A percentile compares a stretch with the other conserved stretches of the same genome.
Conservation (phyloP, 1,140 invertebrate genomes). For the Aphelinus certus region DNA sequence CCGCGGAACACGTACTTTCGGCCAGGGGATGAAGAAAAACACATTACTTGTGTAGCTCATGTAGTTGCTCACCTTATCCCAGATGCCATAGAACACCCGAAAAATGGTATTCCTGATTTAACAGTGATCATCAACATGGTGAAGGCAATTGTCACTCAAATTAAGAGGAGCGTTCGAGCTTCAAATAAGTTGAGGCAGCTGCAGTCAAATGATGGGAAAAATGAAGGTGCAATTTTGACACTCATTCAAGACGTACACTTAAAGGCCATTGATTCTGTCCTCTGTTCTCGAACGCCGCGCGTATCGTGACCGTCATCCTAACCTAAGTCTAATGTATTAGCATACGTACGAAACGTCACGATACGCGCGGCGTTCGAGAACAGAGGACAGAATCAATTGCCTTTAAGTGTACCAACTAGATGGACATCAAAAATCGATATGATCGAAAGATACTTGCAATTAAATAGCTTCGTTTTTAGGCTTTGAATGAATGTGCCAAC, state of each 20-base stretch:
- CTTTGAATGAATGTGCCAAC: neutral
- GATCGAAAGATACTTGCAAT: slow-evolving; percentile 32
- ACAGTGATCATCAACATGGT: neutral
- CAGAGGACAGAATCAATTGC: too few relatives aligned
- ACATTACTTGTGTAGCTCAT: slow-evolving; percentile 7
- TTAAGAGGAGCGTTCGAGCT: slow-evolving; percentile 7
- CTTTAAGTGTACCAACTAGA: slow-evolving; percentile 37
- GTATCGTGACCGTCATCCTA: too few relatives aligned
- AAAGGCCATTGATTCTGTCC: too few relatives aligned
- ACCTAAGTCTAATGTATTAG: too few relatives aligned
- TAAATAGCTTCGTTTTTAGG: neutral
- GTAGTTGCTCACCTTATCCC: slow-evolving; percentile 7
- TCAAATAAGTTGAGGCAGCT: slow-evolving; percentile 3
- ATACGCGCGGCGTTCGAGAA: too few relatives aligned
- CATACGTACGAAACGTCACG: too few relatives aligned
- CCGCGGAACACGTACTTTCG: too few relatives aligned
- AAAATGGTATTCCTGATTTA: neutral
- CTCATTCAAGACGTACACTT: slow-evolving; percentile 41
- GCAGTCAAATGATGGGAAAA: neutral
- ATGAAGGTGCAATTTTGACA: neutral
- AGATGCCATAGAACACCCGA: neutral
- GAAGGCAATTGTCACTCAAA: slow-evolving; percentile 7
- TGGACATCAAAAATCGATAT: slow-evolving; percentile 42
- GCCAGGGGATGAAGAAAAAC: too few relatives aligned
- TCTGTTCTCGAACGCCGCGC: too few relatives aligned